These are phyloP conservation scores for Tetropium fuscum DNA, from an alignment of 2,888 invertebrate genomes.

Conservation along the genomic window DNA sequence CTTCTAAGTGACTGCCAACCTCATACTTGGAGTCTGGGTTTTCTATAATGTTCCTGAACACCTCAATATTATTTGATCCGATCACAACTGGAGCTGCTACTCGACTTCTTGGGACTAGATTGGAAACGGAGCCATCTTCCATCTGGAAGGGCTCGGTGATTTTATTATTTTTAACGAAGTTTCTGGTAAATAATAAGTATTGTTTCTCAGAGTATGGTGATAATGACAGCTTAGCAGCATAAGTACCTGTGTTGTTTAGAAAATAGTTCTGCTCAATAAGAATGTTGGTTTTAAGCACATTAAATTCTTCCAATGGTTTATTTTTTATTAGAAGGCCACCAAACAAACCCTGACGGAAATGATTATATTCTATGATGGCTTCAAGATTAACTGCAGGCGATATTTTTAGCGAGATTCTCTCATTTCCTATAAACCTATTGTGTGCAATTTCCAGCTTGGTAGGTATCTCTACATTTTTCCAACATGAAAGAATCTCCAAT, in stretches of 20 bases:
- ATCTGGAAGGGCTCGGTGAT: constrained; percentile 87
- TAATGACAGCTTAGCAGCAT: constrained; percentile 88
- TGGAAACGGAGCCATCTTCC: constrained; percentile 72
- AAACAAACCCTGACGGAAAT: constrained; percentile 83
- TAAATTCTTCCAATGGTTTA: constrained; percentile 83
- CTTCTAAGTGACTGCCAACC: constrained; percentile 94
- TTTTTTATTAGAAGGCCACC: constrained; percentile 90
- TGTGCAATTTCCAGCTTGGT: constrained; percentile 85
- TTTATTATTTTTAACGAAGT: constrained; percentile 87
- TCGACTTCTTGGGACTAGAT: constrained; percentile 87
- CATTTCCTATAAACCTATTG: constrained; percentile 84
- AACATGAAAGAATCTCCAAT: constrained; percentile 87
- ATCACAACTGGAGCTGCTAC: constrained; percentile 95
- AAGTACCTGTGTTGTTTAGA: constrained; percentile 87
- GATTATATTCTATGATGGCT: constrained; percentile 87
- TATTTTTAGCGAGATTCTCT: constrained; percentile 80
- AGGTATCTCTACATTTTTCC: constrained; percentile 70
- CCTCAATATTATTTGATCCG: constrained; percentile 89
- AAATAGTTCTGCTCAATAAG: constrained; percentile 90
- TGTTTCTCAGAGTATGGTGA: constrained; percentile 90
- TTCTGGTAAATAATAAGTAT: constrained; percentile 85
- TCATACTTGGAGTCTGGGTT: constrained; percentile 94
- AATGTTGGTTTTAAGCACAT: constrained; percentile 78
- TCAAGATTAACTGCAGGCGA: constrained; percentile 85
- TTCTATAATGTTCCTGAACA: constrained; percentile 91